phyloP scores from a whole-genome alignment of 2,888 invertebrate genomes.

The Agonopterix heracliana region DNA sequence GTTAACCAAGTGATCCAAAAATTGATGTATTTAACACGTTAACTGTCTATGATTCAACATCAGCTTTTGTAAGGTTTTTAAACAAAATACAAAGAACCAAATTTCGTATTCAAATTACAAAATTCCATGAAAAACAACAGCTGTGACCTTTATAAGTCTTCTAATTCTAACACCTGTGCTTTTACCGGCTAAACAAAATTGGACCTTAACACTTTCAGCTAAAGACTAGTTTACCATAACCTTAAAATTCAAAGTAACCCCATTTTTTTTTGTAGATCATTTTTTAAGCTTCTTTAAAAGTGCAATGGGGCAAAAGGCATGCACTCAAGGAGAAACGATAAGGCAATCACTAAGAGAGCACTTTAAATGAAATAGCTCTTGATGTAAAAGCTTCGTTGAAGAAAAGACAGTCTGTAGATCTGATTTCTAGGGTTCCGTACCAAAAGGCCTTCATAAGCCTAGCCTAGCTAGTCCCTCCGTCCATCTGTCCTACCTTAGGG shows the following conservation, averaged over 20 bases:
- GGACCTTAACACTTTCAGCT: conserved; percentile 9
- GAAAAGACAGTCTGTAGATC: too few relatives aligned
- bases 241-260: not conserved
- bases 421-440: too few relatives aligned
- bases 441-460: too few relatives aligned
- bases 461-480: too few relatives aligned
- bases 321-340: not conserved
- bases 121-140: conserved; percentile 3
- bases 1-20: too few relatives aligned
- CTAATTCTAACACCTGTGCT: conserved; percentile 13
- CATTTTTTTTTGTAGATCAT: not conserved
- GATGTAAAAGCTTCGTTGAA: too few relatives aligned
- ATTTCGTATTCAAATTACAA: not conserved
- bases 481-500: too few relatives aligned
- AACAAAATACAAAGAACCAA: not conserved
- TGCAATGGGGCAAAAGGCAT: not conserved
- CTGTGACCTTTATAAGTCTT: conserved; percentile 21
- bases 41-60: too few relatives aligned
- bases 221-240: not conserved
- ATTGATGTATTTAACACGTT: too few relatives aligned
- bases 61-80: not conserved
- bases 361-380: too few relatives aligned
- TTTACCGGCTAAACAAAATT: conserved; percentile 6
- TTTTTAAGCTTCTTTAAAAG: not conserved
- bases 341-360: not conserved